Base-by-base conservation (phyloP, 2,797 vertebrate genomes). In the Thunnus albacares region DNA sequence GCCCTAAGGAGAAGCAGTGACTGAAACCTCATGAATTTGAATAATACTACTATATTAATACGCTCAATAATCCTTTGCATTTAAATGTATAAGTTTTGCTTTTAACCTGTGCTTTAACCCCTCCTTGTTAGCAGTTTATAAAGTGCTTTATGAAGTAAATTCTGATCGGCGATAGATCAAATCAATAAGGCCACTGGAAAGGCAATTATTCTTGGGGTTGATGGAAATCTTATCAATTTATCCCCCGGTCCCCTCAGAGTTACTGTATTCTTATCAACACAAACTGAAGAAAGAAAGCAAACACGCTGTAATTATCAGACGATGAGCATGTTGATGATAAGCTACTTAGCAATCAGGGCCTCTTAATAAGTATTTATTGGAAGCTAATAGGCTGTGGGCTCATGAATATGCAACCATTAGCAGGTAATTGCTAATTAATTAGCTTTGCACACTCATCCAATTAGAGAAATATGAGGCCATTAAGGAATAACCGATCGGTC, bases 401-500 rank as follows among this genome's bases (percentile, higher is more conserved):
- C 83, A 82, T 93, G 87, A 89, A 92, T 89, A 89, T 87, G 84
- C 87, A 83, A 67, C 92, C 87, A 90, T 94, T 93, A 93, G 90
- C 83, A 80, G 85, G 78, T 94, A 94, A 94, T 93, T 92, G 89
- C 76, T 94, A 81, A 92, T 94, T 94, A 94, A 94, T 94, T 93
- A 92, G 88, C 83, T 83, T 77, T 65, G 74, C 90, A 88, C 81
- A 77, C 88, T 90, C 86, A 78, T 84, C 85, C 86, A 93, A 90
- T 93, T 93, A 92, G 77, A 87, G 76, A 88, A 88, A 92, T 91
- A 92, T 87, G 87, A 87, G 83, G 85, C 89, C 91, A 90, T 93
- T 92, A 89, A 85, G 83, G 75, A 90, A 80, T 83, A 89, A 84
- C 79, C 81, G 57, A 91, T 86, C 13, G 80, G 83, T 85, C 86